phyloP scores from a whole-genome alignment of 1,140 invertebrate genomes.

The Trichonephila clavata region DNA sequence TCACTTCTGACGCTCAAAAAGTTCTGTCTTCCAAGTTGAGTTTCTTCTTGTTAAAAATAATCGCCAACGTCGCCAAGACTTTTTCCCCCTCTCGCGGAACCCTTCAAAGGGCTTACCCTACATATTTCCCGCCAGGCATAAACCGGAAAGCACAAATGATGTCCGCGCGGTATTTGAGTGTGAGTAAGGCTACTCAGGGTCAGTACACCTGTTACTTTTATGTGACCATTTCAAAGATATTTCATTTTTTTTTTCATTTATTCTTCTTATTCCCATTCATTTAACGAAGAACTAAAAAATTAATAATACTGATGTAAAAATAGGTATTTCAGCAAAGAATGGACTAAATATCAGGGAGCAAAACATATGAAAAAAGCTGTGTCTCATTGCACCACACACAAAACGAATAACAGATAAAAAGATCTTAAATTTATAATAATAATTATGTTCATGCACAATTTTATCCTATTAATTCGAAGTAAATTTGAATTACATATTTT shows the following conservation, averaged over 20 bases:
- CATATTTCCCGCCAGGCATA: slow-evolving; percentile 43
- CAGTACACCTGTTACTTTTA: slow-evolving; percentile 9
- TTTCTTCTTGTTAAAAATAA: background rate
- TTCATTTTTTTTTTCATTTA: background rate
- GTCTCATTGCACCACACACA: too few species aligned
- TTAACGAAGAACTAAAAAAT: background rate
- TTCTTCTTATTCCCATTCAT: background rate
- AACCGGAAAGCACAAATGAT: slow-evolving; percentile 34
- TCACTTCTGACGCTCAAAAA: slow-evolving; percentile 10
- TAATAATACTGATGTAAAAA: background rate
- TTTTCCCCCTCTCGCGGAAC: slow-evolving; percentile 31
- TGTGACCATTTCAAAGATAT: background rate
- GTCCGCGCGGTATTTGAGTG: slow-evolving; percentile 1
- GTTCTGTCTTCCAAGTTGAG: background rate
- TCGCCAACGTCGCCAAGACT: slow-evolving; percentile 46
- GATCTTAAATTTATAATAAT: too few species aligned
- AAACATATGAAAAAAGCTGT: background rate
- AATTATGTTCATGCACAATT: too few species aligned
- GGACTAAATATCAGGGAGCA: too few species aligned
- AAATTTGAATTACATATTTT: too few species aligned
- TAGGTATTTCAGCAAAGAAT: background rate
- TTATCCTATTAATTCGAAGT: too few species aligned
- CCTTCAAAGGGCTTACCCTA: slow-evolving; percentile 6
- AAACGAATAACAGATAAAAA: too few species aligned
- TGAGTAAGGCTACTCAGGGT: slow-evolving; percentile 20